Percentiles rank a stretch among this genome's conserved stretches.
phyloP scores from a whole-genome alignment of 2,113 vertebrate species.

The Hemiprocne comata region DNA sequence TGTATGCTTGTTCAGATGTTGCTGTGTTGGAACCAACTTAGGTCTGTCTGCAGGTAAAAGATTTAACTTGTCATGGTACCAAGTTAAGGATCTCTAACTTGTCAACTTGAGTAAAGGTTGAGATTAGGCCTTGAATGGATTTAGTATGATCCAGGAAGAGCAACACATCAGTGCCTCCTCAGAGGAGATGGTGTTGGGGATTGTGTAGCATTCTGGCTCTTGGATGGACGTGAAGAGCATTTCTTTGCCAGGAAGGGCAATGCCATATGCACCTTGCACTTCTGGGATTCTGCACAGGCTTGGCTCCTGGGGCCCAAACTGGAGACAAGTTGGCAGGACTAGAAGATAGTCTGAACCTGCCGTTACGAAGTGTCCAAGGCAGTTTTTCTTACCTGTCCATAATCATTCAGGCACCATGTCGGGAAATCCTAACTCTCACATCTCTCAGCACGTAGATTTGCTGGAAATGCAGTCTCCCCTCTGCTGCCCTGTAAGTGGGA shows the following conservation, averaged over 20 bases:
- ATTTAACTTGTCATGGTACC: conserved; percentile 19
- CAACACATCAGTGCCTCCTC: conserved; percentile 27
- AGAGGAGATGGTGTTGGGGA: conserved; percentile 46
- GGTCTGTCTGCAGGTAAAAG: conserved; percentile 53
- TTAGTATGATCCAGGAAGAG: conserved; percentile 38
- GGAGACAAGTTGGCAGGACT: conserved; percentile 34
- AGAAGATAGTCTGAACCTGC: conserved; percentile 46
- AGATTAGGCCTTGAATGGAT: conserved; percentile 39
- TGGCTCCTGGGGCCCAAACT: background rate
- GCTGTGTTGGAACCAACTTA: conserved; percentile 53
- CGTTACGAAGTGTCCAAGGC: background rate
- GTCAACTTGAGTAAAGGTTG: conserved; percentile 31
- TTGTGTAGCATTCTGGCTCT: conserved; percentile 37
- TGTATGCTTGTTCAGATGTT: conserved; percentile 52
- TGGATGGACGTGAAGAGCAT: background rate
- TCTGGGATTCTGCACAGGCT: conserved; percentile 40
- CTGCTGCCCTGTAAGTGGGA: conserved; percentile 48
- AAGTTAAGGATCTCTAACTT: conserved; percentile 32
- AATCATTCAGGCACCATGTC: conserved; percentile 53
- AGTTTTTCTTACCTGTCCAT: conserved; percentile 34
- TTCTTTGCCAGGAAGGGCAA: conserved; percentile 52
- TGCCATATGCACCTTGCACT: conserved; percentile 52
- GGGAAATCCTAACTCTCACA: conserved; percentile 71
- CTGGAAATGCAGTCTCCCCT: conserved; percentile 41
- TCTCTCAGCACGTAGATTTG: conserved; percentile 68